Conservation (phyloP, 2,888 invertebrate genomes). For the Cristatella mucedo region DNA sequence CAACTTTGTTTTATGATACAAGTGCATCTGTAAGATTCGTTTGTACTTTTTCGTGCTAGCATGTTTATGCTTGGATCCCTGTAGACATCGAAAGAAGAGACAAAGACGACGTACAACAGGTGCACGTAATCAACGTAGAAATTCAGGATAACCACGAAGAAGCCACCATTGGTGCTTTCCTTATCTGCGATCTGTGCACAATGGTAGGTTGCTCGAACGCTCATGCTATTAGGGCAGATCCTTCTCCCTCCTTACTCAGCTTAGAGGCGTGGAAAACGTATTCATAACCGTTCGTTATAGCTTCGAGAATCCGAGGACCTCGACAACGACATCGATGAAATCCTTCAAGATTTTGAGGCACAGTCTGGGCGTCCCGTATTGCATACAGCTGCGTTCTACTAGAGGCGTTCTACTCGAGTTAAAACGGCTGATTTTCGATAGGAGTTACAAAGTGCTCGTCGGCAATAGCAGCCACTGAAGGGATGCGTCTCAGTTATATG, state of each 20-base stretch:
- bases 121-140: slow-evolving; percentile 93
- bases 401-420: slow-evolving; percentile 28
- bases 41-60: not conserved
- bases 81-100: slow-evolving; percentile 51
- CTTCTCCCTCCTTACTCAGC: not conserved
- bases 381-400: slow-evolving; percentile 88
- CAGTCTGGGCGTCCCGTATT: slow-evolving; percentile 62
- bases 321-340: slow-evolving; percentile 92
- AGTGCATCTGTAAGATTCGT: not conserved
- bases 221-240: not conserved
- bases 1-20: not conserved
- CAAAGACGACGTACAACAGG: slow-evolving; percentile 61
- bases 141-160: slow-evolving; percentile 99
- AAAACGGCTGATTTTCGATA: too few relatives aligned
- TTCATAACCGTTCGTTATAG: slow-evolving; percentile 43
- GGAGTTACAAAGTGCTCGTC: too few relatives aligned
- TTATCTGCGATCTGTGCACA: slow-evolving; percentile 84
- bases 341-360: slow-evolving; percentile 80
- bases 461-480: too few relatives aligned
- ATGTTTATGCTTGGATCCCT: not conserved
- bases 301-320: slow-evolving; percentile 75
- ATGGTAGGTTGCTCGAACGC: slow-evolving; percentile 47
- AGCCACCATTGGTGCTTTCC: slow-evolving; percentile 91
- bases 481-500: too few relatives aligned
- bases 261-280: slow-evolving; percentile 1